phyloP scores from a whole-genome alignment of 2,113 vertebrate species.

The Raja brachyura region DNA sequence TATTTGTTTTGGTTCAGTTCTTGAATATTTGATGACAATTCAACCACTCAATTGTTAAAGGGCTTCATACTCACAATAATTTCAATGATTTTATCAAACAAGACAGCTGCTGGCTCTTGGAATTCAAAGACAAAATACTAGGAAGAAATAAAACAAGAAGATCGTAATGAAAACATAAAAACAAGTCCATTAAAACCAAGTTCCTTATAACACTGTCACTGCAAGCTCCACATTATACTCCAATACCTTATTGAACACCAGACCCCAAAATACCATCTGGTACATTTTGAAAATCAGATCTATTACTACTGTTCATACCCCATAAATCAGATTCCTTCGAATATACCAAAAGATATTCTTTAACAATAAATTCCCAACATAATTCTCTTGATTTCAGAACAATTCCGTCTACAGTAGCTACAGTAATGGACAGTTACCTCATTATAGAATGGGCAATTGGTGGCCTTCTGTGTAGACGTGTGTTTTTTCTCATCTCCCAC shows the following conservation, averaged over 20 bases:
- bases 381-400: not conserved
- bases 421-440: conserved; percentile 50
- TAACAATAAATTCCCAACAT: not conserved
- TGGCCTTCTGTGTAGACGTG: conserved; percentile 73
- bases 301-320: not conserved
- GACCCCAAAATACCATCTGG: not conserved
- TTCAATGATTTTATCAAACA: conserved; percentile 83
- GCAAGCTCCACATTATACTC: not conserved
- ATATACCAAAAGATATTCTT: not conserved
- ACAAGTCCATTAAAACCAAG: not conserved
- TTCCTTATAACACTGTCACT: not conserved
- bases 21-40: not conserved
- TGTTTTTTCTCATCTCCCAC: conserved; percentile 74
- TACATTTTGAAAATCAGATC: not conserved
- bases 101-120: conserved; percentile 64
- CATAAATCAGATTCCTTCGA: not conserved
- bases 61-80: conserved; percentile 62
- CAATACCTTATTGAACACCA: too few species aligned
- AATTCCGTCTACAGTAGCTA: not conserved
- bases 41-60: conserved; percentile 3
- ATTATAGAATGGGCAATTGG: conserved; percentile 77
- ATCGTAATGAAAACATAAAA: not conserved
- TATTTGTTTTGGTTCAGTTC: not conserved
- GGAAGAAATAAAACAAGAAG: conserved; percentile 43
- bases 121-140: conserved; percentile 94